Conservation (phyloP, 2,888 invertebrate genomes). For the Eristalis pertinax region DNA sequence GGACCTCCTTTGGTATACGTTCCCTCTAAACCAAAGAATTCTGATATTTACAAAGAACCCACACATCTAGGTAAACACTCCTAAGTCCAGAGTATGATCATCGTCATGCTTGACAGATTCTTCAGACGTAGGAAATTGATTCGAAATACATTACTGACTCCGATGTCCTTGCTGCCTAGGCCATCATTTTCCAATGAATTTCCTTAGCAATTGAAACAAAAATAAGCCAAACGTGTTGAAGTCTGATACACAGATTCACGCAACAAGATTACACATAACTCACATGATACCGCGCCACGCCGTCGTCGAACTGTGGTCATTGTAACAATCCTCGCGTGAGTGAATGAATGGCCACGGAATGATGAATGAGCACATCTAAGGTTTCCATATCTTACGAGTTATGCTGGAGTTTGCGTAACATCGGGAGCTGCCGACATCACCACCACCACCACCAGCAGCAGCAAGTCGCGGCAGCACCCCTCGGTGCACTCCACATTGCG, state of each 20-base stretch:
- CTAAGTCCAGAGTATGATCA: neutral
- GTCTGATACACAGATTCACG: neutral
- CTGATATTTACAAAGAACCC: neutral
- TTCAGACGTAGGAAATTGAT: too few relatives aligned
- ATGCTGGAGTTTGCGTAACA: constrained; percentile 41
- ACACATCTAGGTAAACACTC: too few relatives aligned
- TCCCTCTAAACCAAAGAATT: too few relatives aligned
- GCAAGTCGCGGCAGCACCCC: neutral
- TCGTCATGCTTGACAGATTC: neutral
- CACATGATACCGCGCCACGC: neutral
- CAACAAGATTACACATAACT: constrained; percentile 27
- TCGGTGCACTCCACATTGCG: neutral
- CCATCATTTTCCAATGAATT: neutral
- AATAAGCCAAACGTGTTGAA: neutral
- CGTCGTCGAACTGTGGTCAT: constrained; percentile 45
- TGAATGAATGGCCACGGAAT: constrained; percentile 61
- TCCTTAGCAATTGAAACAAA: neutral
- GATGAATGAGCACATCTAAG: constrained; percentile 68
- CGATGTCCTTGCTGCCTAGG: too few relatives aligned
- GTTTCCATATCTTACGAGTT: constrained; percentile 58
- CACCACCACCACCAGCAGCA: too few relatives aligned
- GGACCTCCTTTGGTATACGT: too few relatives aligned
- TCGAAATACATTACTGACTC: too few relatives aligned
- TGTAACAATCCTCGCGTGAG: constrained; percentile 66
- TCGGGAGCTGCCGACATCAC: neutral